Base-by-base conservation (phyloP, 2,113 vertebrate genomes). In the Cygnus atratus region DNA sequence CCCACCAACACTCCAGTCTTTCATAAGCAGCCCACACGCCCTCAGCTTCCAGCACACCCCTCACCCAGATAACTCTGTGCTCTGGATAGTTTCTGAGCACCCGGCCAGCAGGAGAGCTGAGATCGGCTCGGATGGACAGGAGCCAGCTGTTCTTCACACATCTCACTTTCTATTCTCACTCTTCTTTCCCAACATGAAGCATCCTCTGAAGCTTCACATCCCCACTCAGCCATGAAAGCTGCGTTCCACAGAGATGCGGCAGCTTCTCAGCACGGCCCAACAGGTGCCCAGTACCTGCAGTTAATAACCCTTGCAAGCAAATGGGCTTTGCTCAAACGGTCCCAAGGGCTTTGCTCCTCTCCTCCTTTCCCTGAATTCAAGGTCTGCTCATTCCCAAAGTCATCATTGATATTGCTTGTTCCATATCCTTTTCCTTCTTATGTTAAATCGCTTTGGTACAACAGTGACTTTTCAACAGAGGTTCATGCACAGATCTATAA, bases 351-450 rank as follows among this genome's bases (percentile, higher is more conserved):
- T 88, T 81, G 73, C 31, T 46, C 39, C 52, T 76, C 57, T 89
- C 43, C 66, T 86, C 25, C 83, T 80, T 71, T 11, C 44, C 76
- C n/a, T 73, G n/a, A 77, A 79, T 57, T 90, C 74, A 72, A 95
- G 67, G 94, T 87, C 25, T 72, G 43, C 44, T 93, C n/a, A 62
- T 88, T 93, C 84, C 52, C 35, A 43, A 90, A 94, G 79, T 59
- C 83, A 94, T 26, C 5, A 5, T 1, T 43, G 26, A 39, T 11
- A 11, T 62, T 66, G 29, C 70, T 70, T 50, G 21, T 68, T 95
- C 88, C 55, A n/a, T 17, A 66, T 85, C 33, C 52, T 62, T 59
- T 50, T n/a, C 41, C 41, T 52, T 76, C 59, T 62, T 66, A 44
- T 52, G 26, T 88, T 15, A 62, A 93, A 24, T 35, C 10, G 15